These are phyloP conservation scores for Conopomorpha cramerella DNA, from an alignment of 1,140 invertebrate genomes.

Conservation along the genomic window DNA sequence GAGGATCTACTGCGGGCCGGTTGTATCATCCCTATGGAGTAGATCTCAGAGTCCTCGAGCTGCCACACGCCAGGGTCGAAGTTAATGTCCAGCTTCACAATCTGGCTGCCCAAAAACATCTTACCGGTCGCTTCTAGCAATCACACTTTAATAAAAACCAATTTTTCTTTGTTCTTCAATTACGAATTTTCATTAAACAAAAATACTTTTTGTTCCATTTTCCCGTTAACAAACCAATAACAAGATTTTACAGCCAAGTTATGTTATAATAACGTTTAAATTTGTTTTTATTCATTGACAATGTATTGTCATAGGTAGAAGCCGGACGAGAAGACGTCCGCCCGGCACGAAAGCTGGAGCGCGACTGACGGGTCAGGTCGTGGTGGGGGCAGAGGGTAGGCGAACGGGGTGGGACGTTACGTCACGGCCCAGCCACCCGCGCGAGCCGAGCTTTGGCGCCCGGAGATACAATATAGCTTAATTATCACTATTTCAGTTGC, in stretches of 20 bases:
- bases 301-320: not conserved
- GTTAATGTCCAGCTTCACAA: conserved; percentile 5
- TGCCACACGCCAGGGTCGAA: conserved; percentile 48
- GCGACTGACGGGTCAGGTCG: not conserved
- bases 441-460: too few relatives aligned
- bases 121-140: not conserved
- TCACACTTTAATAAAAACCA: not conserved
- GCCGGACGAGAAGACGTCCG: not conserved
- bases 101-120: conserved; percentile 4
- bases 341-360: not conserved
- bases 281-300: not conserved
- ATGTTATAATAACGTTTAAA: not conserved
- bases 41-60: conserved; percentile 69
- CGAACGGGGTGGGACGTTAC: not conserved
- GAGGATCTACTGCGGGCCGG: conserved; percentile 70
- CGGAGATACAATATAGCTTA: too few relatives aligned
- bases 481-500: too few relatives aligned
- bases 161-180: too few relatives aligned
- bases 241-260: not conserved
- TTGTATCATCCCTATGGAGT: conserved; percentile 72
- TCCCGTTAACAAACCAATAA: not conserved
- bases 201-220: too few relatives aligned
- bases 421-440: not conserved
- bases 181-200: too few relatives aligned
- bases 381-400: not conserved